Base-by-base conservation (phyloP, 2,113 vertebrate species). In the Eudorcas thomsonii region DNA sequence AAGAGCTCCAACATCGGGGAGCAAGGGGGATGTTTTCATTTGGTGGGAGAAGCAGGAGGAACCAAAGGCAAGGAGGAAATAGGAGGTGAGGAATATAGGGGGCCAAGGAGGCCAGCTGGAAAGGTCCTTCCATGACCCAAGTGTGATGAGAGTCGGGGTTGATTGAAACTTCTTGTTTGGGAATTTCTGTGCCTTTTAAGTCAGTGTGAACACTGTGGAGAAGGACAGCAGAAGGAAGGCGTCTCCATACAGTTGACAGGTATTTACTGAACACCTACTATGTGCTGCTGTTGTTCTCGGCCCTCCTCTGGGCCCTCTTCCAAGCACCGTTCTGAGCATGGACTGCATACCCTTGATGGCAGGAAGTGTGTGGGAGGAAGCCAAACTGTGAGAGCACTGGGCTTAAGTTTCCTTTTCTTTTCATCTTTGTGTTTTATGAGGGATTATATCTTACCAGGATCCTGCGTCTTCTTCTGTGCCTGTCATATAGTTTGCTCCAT, bases 361-460 rank as follows among this genome's bases (percentile, higher is more conserved):
- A 97, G 97, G 97, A 98, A 98, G 81, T 95, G 55, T 96, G 97
- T 97, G 96, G 97, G 97, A 95, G 90, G 95, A 93, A 96, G 77
- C 85, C 82, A 71, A 50, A 91, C 64, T 57, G 91, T 96, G 85
- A 77, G 85, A 93, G 43, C 90, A 52, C 13, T 14, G 30, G 77
- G 33, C 45, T 96, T 45, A 78, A 43, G 12, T 91, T 91, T 92
- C 80, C 74, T 86, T 94, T 87, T 62, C 71, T 71, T 64, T 52
- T 62, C 62, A 39, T 88, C n/a, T 83, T 78, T 95, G 50, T 95
- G 50, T 83, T 86, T 92, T 54, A 43, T 19, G 14, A 83, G 48
- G 67, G 86, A 57, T 89, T 43, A 26, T 55, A 77, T 62, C 7
- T 80, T 85, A 48, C 36, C 39, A 25, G 39, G 64, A 91, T 92